Conservation (phyloP, 2,113 vertebrate genomes). For the Gymnarchus niloticus region DNA sequence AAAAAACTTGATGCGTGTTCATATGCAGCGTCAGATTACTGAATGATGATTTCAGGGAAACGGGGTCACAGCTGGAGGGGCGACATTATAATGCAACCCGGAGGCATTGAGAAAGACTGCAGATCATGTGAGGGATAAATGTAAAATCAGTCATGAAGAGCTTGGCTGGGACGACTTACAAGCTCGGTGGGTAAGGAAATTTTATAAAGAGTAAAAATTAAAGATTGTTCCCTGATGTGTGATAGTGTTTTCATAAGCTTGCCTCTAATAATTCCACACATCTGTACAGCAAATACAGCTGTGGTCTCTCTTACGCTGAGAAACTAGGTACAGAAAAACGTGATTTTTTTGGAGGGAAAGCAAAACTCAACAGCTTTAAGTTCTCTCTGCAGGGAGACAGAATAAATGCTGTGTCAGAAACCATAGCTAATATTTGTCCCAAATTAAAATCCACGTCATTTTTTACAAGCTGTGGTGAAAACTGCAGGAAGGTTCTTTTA, state of each 20-base stretch:
- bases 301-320: neutral
- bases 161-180: neutral
- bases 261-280: neutral
- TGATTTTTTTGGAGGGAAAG: conserved; percentile 1
- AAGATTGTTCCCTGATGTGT: neutral
- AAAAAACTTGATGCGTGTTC: no score
- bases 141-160: neutral
- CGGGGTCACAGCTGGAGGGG: no score
- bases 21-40: no score
- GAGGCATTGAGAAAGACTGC: no score
- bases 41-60: no score
- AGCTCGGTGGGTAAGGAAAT: neutral
- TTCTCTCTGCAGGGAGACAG: neutral
- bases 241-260: neutral
- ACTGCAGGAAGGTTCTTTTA: neutral
- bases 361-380: neutral
- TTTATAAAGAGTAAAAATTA: neutral
- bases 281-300: conserved; percentile 4
- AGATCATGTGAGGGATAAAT: no score
- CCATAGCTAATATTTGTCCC: neutral
- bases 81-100: no score
- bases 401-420: neutral
- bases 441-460: neutral
- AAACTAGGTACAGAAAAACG: neutral
- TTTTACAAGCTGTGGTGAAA: neutral